Evolutionary conservation across 2,888 invertebrate genomes (phyloP).

Genomic region (Chesias legatella): DNA sequence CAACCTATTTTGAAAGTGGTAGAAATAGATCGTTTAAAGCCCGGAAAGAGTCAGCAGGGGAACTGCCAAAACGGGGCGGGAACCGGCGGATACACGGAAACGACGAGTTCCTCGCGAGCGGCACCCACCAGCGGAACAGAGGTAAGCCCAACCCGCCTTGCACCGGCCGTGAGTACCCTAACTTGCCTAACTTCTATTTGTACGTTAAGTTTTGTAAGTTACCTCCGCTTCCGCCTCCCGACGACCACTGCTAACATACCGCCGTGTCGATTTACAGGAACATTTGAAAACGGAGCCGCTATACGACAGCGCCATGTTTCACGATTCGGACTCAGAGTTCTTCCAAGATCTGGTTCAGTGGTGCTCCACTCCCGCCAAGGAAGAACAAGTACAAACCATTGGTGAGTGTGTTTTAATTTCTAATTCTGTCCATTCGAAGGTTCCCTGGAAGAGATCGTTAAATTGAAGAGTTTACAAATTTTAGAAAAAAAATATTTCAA

Average conservation of each 20-base stretch:
- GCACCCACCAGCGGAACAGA: conserved; percentile 65
- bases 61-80: conserved; percentile 61
- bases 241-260: conserved; percentile 44
- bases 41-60: conserved; percentile 64
- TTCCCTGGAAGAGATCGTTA: too few relatives aligned
- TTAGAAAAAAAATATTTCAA: too few relatives aligned
- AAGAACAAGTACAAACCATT: conserved; percentile 72
- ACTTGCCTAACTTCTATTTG: conserved; percentile 38
- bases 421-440: too few relatives aligned
- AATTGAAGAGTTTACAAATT: too few relatives aligned
- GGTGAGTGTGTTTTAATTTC: conserved; percentile 45
- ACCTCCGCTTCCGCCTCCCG: conserved; percentile 30
- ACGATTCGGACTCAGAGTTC: conserved; percentile 82
- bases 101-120: conserved; percentile 45
- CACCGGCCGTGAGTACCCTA: conserved; percentile 63
- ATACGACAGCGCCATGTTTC: conserved; percentile 68
- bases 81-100: conserved; percentile 55
- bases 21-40: conserved; percentile 76
- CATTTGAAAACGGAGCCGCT: conserved; percentile 69
- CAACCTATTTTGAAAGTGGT: conserved; percentile 75
- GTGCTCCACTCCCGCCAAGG: conserved; percentile 78
- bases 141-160: conserved; percentile 60
- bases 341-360: conserved; percentile 85
- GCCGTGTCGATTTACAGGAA: conserved; percentile 58
- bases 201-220: conserved; percentile 49